Percentiles rank a stretch among this genome's conserved stretches.
Evolutionary conservation across 2,113 vertebrate genomes (phyloP).

Genomic region (Paralichthys olivaceus): DNA sequence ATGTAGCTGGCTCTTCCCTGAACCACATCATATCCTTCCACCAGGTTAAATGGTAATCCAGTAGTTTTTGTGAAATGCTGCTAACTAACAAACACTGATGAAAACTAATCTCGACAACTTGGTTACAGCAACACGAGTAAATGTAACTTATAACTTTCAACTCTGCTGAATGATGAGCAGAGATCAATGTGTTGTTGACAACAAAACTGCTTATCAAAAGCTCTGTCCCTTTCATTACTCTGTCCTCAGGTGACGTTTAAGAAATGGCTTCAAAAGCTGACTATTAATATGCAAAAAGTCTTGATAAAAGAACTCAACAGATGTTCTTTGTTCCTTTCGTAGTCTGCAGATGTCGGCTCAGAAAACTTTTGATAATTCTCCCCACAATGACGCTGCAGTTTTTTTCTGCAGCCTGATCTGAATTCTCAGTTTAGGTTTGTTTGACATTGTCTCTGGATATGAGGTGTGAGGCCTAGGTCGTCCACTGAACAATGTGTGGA

Average conservation of each 20-base stretch:
- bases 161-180: not conserved
- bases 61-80: no score
- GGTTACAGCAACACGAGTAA: not conserved
- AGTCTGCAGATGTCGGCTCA: conserved; percentile 19
- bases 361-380: not conserved
- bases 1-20: no score
- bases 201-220: conserved; percentile 8
- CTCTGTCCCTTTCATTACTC: conserved; percentile 32
- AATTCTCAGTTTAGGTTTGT: not conserved
- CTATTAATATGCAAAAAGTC: conserved; percentile 21
- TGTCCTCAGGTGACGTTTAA: conserved; percentile 42
- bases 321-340: conserved; percentile 41
- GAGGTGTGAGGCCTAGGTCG: not conserved
- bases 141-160: not conserved
- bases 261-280: conserved; percentile 40
- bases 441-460: no score
- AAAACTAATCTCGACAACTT: not conserved
- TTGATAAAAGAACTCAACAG: conserved; percentile 27
- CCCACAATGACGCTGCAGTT: not conserved
- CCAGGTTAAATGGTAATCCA: no score
- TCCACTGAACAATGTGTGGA: not conserved
- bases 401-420: not conserved
- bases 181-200: not conserved
- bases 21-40: no score
- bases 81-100: no score